Evolutionary conservation across 1,140 invertebrate genomes (phyloP), one percentile per base, ranked within the genome.

Genomic region (Halictus rubicundus): DNA sequence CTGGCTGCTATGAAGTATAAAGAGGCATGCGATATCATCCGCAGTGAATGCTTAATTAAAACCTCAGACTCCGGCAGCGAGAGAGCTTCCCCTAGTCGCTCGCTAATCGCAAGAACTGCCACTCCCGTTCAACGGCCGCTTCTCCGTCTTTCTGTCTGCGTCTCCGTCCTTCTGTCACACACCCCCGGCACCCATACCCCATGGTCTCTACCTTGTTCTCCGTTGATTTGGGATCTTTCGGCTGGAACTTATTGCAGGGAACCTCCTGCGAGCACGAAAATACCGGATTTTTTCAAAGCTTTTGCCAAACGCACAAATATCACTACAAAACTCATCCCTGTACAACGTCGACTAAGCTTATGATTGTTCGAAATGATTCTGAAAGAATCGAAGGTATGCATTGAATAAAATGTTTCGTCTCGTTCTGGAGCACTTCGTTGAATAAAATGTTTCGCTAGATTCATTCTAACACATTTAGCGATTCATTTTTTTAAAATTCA

Each of bases 31-130:
- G 91, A 92, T 92, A 92, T 92, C 91, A 91, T 92, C 92, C 90
- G 88, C 88, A 90, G 89, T 90, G 91, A 92, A 92, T 92, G 90
- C 91, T 93, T 93, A 92, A 93, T 93, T 93, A 93, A 93, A 93
- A 93, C 92, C 91, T 92, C 91, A 92, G 91, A 91, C 92, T 88
- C 82, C 65, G 57, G 84, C 80, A 81, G 74, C 79, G 21, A 46
- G 54, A 49, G 78, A 83, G 81, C 80, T 85, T 84, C 89, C 88
- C 78, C 85, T 71, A 88, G 86, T 89, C 71, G 81, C 81, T 80
- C 83, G 82, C 84, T 83, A 89, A 89, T 88, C 89, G 89, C 90
- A 92, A 92, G 91, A 91, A 92, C 87, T 86, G 83, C 83, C 85
- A 80, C 79, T 75, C 68, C 85, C 87, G 87, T 88, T 90, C 88